Base-by-base conservation (phyloP, 2,888 invertebrate genomes). In the Globia sparganii region DNA sequence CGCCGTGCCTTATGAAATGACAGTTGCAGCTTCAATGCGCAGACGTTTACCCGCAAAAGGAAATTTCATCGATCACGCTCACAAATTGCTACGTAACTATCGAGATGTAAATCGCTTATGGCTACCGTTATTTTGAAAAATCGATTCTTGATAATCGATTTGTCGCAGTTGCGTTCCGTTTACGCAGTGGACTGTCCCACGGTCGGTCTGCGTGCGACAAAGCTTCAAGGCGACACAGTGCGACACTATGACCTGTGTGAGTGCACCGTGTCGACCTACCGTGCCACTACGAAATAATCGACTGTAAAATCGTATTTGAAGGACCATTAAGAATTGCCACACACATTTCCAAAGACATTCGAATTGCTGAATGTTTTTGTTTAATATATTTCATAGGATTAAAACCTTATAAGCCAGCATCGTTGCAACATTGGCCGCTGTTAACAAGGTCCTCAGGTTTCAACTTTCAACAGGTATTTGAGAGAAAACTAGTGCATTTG, bases 71-170 rank as follows among this genome's bases (percentile, higher is more conserved):
- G 95, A 96, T 95, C 95, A 95, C 95, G 96, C 93, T 94, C 93
- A 93, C 94, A 95, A 94, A 95, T 96, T 94, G 95, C 95, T 92
- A 94, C 91, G 94, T 94, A 95, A 95, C 94, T 91, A 94, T 95
- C 93, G 90, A 94, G 95, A 96, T 96, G 95, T 95, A 96, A 96
- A 96, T 95, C 94, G 93, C 93, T 94, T 91, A 92, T 91, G 90
- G 91, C 93, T 94, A 93, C 96, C 96, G 96, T 96, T 96, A 96
- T 95, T 94, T 94, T 93, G 94, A 95, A 96, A 96, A 96, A 95
- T 95, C 95, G 95, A 95, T 95, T 95, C 91, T 92, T 89, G 88
- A 87, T 93, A 96, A 96, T 96, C 95, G 94, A 95, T 96, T 95
- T 76, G 95, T 92, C 88, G 92, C 95, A 94, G 96, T 95, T 94